Conservation (phyloP, 2,888 invertebrate species). For the Drosophila recens region DNA sequence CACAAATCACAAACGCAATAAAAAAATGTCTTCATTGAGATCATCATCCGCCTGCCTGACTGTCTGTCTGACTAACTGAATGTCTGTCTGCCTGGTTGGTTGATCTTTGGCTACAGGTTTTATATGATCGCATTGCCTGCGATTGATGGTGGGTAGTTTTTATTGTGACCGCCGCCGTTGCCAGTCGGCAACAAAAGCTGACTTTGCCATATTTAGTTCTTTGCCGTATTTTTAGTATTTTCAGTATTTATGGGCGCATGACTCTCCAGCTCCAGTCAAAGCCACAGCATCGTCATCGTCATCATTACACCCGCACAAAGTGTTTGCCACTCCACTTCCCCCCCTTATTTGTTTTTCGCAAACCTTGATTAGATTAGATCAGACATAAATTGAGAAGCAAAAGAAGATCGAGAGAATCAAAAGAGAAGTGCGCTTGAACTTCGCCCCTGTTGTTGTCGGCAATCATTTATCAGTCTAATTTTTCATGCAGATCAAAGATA, state of each 20-base stretch:
- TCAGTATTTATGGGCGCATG: slow-evolving; percentile 67
- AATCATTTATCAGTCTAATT: slow-evolving; percentile 40
- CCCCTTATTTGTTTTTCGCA: slow-evolving; percentile 7
- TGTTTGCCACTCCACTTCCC: background rate
- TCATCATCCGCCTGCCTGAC: slow-evolving; percentile 58
- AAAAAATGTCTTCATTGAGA: slow-evolving; percentile 73
- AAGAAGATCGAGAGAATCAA: background rate
- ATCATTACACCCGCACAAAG: slow-evolving; percentile 69
- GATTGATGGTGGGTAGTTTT: slow-evolving; percentile 73
- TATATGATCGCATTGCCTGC: slow-evolving; percentile 55
- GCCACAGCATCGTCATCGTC: slow-evolving; percentile 21
- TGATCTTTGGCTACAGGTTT: slow-evolving; percentile 71
- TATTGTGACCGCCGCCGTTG: slow-evolving; percentile 62
- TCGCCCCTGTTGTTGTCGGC: slow-evolving; percentile 22
- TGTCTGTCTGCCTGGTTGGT: slow-evolving; percentile 10
- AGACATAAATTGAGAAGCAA: background rate
- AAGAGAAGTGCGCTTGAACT: slow-evolving; percentile 33
- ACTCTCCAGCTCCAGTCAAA: slow-evolving; percentile 30
- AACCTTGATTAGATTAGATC: slow-evolving; percentile 50
- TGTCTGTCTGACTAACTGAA: slow-evolving; percentile 29
- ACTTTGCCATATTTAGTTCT: slow-evolving; percentile 72
- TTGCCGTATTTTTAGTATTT: slow-evolving; percentile 39
- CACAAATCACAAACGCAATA: slow-evolving; percentile 68
- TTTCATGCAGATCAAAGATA: slow-evolving; percentile 41
- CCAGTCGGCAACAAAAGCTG: slow-evolving; percentile 57